Percentiles rank a stretch among this genome's conserved stretches.
phyloP scores from a whole-genome alignment of 2,113 vertebrate genomes.

The Etheostoma cragini region DNA sequence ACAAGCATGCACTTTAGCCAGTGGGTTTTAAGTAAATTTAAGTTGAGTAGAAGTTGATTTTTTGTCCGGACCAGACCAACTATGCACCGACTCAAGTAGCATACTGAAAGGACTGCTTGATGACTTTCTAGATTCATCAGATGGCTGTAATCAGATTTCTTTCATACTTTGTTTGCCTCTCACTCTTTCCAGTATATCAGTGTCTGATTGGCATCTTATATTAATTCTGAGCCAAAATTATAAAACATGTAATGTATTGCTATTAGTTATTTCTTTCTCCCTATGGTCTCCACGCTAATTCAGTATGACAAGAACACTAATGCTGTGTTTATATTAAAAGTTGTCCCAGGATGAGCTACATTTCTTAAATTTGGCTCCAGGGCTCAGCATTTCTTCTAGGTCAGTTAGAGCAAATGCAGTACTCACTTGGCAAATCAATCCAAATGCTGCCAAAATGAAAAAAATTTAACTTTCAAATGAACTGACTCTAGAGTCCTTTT shows the following conservation, averaged over 20 bases:
- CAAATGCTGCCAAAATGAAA: constrained; percentile 43
- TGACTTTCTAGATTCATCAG: constrained; percentile 19
- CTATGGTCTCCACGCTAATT: background rate
- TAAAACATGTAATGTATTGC: background rate
- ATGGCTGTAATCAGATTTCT: constrained; percentile 24
- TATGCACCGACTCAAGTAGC: constrained; percentile 28
- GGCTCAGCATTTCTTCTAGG: constrained; percentile 5
- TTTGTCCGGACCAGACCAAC: constrained; percentile 30
- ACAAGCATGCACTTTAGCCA: constrained; percentile 5
- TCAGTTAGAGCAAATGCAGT: constrained; percentile 35
- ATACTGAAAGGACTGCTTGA: constrained; percentile 18
- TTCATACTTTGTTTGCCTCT: background rate
- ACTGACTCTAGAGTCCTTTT: background rate
- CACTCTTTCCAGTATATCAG: constrained; percentile 14
- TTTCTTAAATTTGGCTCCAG: constrained; percentile 29
- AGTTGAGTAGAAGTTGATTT: constrained; percentile 28
- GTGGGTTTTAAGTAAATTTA: constrained; percentile 35
- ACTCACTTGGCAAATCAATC: constrained; percentile 24
- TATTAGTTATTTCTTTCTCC: background rate
- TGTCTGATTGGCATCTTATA: constrained; percentile 13
- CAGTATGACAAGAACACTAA: constrained; percentile 37
- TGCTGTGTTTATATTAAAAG: constrained; percentile 48
- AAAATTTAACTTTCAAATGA: constrained; percentile 24
- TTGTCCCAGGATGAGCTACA: constrained; percentile 36
- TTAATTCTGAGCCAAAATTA: constrained; percentile 7